A percentile compares a stretch with the other conserved stretches of the same genome.
These are phyloP conservation scores for Aphelenchoides fujianensis DNA, from an alignment of 1,140 invertebrate species.

Conservation along the genomic window DNA sequence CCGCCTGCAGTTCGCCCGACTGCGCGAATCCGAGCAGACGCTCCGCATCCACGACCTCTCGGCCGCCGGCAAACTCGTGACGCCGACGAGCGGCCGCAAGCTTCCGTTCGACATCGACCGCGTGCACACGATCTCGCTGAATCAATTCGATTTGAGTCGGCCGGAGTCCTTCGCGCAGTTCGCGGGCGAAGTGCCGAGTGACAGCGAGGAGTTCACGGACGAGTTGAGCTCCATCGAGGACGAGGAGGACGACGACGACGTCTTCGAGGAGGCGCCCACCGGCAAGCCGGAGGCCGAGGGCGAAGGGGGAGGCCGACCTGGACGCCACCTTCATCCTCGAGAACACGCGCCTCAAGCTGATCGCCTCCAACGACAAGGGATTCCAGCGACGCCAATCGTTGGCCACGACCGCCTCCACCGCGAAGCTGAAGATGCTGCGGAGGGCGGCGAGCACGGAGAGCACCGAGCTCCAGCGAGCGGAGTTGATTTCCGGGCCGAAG, in stretches of 20 bases:
- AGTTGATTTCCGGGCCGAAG: slow-evolving; percentile 22
- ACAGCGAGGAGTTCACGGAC: slow-evolving; percentile 19
- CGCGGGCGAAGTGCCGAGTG: slow-evolving; percentile 25
- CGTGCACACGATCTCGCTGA: slow-evolving; percentile 43
- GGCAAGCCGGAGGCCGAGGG: slow-evolving; percentile 32
- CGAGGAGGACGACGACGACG: slow-evolving; percentile 32
- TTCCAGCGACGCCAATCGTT: slow-evolving; percentile 55
- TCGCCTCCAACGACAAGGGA: slow-evolving; percentile 41
- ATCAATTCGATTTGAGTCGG: slow-evolving; percentile 43
- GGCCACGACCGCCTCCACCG: slow-evolving; percentile 54
- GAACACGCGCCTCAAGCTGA: slow-evolving; percentile 52
- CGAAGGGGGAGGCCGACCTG: slow-evolving; percentile 52
- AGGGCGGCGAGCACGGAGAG: slow-evolving; percentile 54
- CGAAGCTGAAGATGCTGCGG: slow-evolving; percentile 54
- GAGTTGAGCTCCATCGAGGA: slow-evolving; percentile 15
- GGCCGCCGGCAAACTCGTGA: slow-evolving; percentile 2
- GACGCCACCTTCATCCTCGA: slow-evolving; percentile 61
- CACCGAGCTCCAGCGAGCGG: slow-evolving; percentile 42
- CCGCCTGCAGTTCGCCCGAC: background rate
- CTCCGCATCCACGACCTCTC: background rate
- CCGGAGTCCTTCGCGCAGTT: slow-evolving; percentile 44
- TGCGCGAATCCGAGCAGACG: background rate
- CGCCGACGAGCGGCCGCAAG: background rate
- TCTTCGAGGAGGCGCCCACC: background rate
- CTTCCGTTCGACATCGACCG: slow-evolving; percentile 24